phyloP scores from a whole-genome alignment of 1,140 invertebrate genomes.

The Hyphantria cunea region DNA sequence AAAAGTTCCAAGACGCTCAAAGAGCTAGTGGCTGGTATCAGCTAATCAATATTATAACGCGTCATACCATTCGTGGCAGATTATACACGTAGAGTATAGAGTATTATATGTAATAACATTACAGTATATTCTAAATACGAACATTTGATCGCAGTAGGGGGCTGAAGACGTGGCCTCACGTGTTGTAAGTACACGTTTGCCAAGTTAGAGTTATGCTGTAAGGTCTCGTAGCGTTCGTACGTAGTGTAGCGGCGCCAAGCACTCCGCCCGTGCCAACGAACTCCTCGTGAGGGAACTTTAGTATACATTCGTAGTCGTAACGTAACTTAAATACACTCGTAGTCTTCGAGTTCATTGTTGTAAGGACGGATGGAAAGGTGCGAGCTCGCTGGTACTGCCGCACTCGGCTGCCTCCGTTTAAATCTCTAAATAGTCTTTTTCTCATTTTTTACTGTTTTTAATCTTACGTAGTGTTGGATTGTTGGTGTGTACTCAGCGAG shows the following conservation, averaged over 20 bases:
- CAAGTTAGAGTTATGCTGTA: too few relatives aligned
- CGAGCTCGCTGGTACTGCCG: constrained; percentile 39
- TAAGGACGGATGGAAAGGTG: not conserved
- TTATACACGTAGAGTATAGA: constrained; percentile 5
- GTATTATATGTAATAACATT: not conserved
- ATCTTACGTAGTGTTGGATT: too few relatives aligned
- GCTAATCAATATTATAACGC: not conserved
- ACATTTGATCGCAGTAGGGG: too few relatives aligned
- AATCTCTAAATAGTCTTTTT: too few relatives aligned
- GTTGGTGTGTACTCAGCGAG: too few relatives aligned
- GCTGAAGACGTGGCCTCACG: too few relatives aligned
- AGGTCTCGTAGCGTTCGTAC: too few relatives aligned
- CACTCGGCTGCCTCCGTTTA: constrained; percentile 23
- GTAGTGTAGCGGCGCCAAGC: not conserved
- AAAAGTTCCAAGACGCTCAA: not conserved
- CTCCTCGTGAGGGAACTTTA: constrained; percentile 7
- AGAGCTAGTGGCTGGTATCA: too few relatives aligned
- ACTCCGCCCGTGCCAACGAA: not conserved
- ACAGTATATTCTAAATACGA: constrained; percentile 15
- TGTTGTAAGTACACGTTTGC: too few relatives aligned
- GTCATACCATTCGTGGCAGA: constrained; percentile 7
- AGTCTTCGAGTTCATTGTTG: constrained; percentile 2
- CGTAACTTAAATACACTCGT: constrained; percentile 4
- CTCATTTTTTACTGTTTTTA: too few relatives aligned
- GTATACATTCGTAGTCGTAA: constrained; percentile 9